Conservation (phyloP, 2,888 invertebrate genomes). For the Stomorhina lunata region DNA sequence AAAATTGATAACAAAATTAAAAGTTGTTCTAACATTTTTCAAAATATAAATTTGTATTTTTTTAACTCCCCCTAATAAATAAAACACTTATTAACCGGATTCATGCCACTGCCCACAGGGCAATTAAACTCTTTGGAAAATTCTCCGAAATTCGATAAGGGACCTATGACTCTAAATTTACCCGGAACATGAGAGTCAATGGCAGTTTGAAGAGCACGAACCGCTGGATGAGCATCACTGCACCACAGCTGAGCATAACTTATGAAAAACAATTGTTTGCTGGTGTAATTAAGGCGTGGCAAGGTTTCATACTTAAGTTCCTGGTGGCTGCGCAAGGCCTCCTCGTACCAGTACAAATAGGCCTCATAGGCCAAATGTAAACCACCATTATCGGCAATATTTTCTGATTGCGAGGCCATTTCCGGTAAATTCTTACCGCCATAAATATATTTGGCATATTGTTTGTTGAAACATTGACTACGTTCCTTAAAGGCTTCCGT, state of each 20-base stretch:
- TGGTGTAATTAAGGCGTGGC: conserved; percentile 72
- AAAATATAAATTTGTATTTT: not conserved
- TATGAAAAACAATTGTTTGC: conserved; percentile 76
- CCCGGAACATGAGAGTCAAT: conserved; percentile 72
- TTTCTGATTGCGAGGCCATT: conserved; percentile 72
- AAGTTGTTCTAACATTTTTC: not conserved
- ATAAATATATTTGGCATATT: conserved; percentile 72
- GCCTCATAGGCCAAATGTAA: conserved; percentile 75
- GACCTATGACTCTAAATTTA: conserved; percentile 73
- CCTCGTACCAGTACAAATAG: conserved; percentile 72
- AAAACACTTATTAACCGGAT: conserved; percentile 72
- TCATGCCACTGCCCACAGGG: conserved; percentile 70
- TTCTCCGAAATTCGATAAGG: conserved; percentile 74
- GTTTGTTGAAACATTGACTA: conserved; percentile 72
- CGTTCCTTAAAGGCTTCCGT: conserved; percentile 68
- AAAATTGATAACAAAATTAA: not conserved
- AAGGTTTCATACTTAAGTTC: conserved; percentile 69
- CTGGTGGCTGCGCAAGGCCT: conserved; percentile 42
- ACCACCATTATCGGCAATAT: conserved; percentile 78
- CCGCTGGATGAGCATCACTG: conserved; percentile 69
- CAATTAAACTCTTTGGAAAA: conserved; percentile 76
- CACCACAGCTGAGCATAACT: conserved; percentile 77
- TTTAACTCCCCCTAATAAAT: conserved; percentile 70
- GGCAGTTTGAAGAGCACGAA: conserved; percentile 67
- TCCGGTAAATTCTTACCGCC: conserved; percentile 69